A percentile compares a stretch with the other conserved stretches of the same genome.
Evolutionary conservation across 2,113 vertebrate species (phyloP).

Genomic region (Gymnarchus niloticus): DNA sequence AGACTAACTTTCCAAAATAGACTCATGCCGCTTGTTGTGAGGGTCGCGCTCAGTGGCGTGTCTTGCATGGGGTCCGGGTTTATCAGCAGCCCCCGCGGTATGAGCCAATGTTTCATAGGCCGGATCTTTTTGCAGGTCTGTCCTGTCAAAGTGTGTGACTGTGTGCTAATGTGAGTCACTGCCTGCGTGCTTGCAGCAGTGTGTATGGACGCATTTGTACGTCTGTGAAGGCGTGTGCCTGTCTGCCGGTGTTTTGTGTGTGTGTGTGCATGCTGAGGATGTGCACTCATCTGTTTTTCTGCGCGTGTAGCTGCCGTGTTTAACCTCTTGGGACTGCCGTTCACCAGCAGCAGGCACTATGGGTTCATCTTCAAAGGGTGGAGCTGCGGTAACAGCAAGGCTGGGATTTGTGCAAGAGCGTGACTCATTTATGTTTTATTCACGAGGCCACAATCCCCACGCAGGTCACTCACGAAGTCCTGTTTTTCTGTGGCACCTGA

Average conservation of each 20-base stretch:
- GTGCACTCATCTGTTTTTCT: too few relatives aligned
- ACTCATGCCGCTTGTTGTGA: background rate
- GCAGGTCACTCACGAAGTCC: background rate
- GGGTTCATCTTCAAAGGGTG: background rate
- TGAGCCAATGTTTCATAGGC: background rate
- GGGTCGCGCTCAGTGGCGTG: too few relatives aligned
- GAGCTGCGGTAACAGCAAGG: too few relatives aligned
- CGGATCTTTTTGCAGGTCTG: too few relatives aligned
- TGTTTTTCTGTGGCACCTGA: background rate
- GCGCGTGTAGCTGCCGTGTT: background rate
- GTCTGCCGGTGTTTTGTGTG: background rate
- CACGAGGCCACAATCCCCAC: background rate
- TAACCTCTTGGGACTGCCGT: background rate
- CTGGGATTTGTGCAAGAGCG: background rate
- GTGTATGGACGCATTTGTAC: background rate
- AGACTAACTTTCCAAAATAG: background rate
- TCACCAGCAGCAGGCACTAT: background rate
- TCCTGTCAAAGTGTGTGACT: too few relatives aligned
- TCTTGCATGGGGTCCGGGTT: too few relatives aligned
- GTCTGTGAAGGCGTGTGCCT: background rate
- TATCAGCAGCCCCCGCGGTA: background rate
- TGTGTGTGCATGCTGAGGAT: background rate
- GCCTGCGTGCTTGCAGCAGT: background rate
- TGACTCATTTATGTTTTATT: slow-evolving; percentile 17
- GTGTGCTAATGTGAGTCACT: background rate